A percentile compares a stretch with the other conserved stretches of the same genome.
Evolutionary conservation across 2,113 vertebrate species (phyloP).

Genomic region (Thunnus thynnus): DNA sequence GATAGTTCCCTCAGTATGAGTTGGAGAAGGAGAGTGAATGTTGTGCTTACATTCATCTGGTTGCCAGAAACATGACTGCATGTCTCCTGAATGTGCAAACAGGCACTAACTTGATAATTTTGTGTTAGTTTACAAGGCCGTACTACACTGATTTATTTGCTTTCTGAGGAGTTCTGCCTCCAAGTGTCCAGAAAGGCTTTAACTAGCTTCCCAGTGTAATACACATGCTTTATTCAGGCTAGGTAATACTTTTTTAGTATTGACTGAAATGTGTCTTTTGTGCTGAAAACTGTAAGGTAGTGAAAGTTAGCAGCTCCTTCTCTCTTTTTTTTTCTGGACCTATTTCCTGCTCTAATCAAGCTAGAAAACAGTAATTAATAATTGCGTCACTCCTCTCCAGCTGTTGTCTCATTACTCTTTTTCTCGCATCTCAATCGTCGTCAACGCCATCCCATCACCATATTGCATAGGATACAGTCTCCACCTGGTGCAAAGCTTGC

Average conservation of each 20-base stretch:
- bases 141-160: no score
- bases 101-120: no score
- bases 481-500: conserved; percentile 38
- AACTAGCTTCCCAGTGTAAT: neutral
- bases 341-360: conserved; percentile 6
- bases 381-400: conserved; percentile 29
- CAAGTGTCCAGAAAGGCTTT: no score
- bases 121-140: no score
- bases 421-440: conserved; percentile 9
- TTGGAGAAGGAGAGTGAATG: no score
- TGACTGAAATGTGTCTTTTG: neutral
- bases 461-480: conserved; percentile 26
- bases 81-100: no score
- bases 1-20: no score
- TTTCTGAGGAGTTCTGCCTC: no score
- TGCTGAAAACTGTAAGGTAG: neutral
- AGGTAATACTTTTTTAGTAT: neutral
- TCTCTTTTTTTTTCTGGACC: neutral
- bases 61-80: no score
- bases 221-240: no score
- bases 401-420: conserved; percentile 10
- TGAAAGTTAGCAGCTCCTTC: neutral
- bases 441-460: conserved; percentile 27
- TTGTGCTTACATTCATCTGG: no score
- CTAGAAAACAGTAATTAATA: conserved; percentile 14